phyloP scores from a whole-genome alignment of 1,140 invertebrate genomes.

The silkworm (Bombyx mori) region ASM3026992v2 NC_085118.1:12095001-12095500 shows the following conservation, averaged over 20 bases:
- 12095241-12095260: constrained; percentile 95
- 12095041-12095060: constrained; percentile 82
- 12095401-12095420: constrained; percentile 96
- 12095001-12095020: constrained; percentile 70
- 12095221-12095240: constrained; percentile 94
- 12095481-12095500: constrained; percentile 96
- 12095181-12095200: constrained; percentile 93
- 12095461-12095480: constrained; percentile 93
- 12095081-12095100: constrained; percentile 98
- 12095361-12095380: constrained; percentile 71
- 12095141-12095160: constrained; percentile 95
- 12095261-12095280: constrained; percentile 92
- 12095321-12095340: constrained; percentile 94
- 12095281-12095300: constrained; percentile 97
- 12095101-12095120: constrained; percentile 95
- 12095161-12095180: constrained; percentile 92
- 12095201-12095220: constrained; percentile 94
- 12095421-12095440: constrained; percentile 96
- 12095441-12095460: constrained; percentile 96
- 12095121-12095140: constrained; percentile 76
- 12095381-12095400: constrained; percentile 93
- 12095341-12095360: constrained; percentile 79
- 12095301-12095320: constrained; percentile 94
- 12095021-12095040: constrained; percentile 75
- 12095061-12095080: constrained; percentile 93